These are phyloP conservation scores for Anabacerthia variegaticeps DNA, from an alignment of 2,797 vertebrate genomes.

Conservation along the genomic window DNA sequence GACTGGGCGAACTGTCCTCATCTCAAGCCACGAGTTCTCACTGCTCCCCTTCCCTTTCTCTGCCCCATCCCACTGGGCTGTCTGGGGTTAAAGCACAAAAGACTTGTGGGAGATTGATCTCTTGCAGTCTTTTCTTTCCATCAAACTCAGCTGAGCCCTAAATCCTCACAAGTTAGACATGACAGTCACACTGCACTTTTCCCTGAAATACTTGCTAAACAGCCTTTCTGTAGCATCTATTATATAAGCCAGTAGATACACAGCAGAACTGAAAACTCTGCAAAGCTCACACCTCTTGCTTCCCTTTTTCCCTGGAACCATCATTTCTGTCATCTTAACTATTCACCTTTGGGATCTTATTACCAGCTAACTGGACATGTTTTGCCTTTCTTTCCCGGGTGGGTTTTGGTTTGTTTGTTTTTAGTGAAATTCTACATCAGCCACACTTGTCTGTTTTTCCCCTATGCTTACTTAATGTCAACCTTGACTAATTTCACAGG, in stretches of 20 bases:
- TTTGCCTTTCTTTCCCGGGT: neutral
- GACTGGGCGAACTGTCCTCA: accelerated
- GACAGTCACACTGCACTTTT: neutral
- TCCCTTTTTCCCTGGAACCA: neutral
- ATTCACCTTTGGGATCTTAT: neutral
- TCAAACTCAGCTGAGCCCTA: neutral
- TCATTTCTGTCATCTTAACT: neutral
- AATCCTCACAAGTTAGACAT: neutral
- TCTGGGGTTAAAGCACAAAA: neutral
- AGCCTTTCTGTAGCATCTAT: neutral
- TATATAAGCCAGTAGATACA: neutral
- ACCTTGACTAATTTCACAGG: neutral
- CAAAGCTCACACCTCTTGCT: neutral
- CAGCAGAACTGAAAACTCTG: neutral
- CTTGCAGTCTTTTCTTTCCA: neutral
- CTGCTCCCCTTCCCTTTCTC: neutral
- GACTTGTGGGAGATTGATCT: neutral
- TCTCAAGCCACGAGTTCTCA: accelerated
- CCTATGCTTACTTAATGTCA: neutral
- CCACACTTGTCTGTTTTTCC: neutral
- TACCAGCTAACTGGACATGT: neutral
- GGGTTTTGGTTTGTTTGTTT: neutral
- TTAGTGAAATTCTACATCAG: neutral
- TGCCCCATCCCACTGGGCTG: accelerated
- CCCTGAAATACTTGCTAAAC: neutral